These are phyloP conservation scores for Anguilla megastoma DNA, from an alignment of 2,797 vertebrate genomes.

Conservation along the genomic window DNA sequence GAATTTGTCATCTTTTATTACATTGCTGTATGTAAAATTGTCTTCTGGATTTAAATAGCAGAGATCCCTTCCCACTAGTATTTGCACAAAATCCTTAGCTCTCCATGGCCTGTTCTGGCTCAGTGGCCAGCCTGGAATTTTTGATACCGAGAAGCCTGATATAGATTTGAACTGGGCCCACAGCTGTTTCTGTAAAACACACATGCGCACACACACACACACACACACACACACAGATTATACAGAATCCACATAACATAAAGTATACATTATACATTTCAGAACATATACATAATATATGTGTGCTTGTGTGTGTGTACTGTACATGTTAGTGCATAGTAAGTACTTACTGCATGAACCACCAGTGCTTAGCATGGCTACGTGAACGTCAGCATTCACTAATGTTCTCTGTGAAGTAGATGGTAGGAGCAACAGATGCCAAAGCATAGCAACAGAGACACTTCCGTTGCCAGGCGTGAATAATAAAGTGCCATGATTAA, in stretches of 20 bases:
- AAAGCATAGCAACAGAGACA: constrained; percentile 74
- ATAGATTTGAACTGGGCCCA: not conserved
- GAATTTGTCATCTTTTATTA: not conserved
- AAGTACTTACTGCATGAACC: constrained; percentile 52
- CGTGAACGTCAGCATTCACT: constrained; percentile 43
- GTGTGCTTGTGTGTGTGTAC: too few relatives aligned
- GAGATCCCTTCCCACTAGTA: too few relatives aligned
- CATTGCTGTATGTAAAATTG: constrained; percentile 1
- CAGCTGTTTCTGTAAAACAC: not conserved
- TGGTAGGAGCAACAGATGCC: constrained; percentile 69
- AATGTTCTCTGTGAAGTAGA: constrained; percentile 58
- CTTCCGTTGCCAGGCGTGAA: constrained; percentile 45
- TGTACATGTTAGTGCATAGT: not conserved
- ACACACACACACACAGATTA: not conserved
- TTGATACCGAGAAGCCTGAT: not conserved
- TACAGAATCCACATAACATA: too few relatives aligned
- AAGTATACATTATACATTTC: not conserved
- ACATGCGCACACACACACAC: not conserved
- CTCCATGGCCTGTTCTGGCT: not conserved
- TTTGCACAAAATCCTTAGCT: not conserved
- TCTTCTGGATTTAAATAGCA: not conserved
- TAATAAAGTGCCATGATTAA: constrained; percentile 55
- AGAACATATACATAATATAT: too few relatives aligned
- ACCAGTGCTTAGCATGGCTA: constrained; percentile 54
- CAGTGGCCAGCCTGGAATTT: not conserved